Conservation (phyloP, 1,140 invertebrate species). For the Eriosoma lanigerum region DNA sequence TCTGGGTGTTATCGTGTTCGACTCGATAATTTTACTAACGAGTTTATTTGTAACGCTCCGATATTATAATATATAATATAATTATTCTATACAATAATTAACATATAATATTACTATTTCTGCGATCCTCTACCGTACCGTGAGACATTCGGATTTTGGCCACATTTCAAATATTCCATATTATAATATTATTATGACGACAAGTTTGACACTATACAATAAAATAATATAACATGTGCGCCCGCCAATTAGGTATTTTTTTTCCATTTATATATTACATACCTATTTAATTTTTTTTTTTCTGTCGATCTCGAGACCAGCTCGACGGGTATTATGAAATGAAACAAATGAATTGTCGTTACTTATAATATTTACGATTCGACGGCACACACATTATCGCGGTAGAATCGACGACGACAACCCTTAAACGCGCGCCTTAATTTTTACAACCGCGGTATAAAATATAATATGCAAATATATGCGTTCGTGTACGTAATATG, state of each 20-base stretch:
- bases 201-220: too few species aligned
- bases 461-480: too few species aligned
- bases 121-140: background rate
- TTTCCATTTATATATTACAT: too few species aligned
- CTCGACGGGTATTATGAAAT: background rate
- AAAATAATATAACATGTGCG: too few species aligned
- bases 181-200: background rate
- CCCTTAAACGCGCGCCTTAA: background rate
- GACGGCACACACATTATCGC: background rate
- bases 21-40: background rate
- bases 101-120: too few species aligned
- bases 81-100: too few species aligned
- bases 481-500: too few species aligned
- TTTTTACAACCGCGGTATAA: too few species aligned
- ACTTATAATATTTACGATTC: background rate
- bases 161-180: background rate
- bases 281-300: background rate
- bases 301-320: background rate
- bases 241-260: constrained; percentile 3
- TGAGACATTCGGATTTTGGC: background rate
- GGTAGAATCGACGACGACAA: background rate
- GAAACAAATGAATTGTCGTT: background rate
- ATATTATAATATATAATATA: too few species aligned
- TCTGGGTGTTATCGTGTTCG: too few species aligned
- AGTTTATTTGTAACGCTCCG: background rate